phyloP scores from a whole-genome alignment of 2,797 vertebrate genomes.

The Calcarius lapponicus region DNA sequence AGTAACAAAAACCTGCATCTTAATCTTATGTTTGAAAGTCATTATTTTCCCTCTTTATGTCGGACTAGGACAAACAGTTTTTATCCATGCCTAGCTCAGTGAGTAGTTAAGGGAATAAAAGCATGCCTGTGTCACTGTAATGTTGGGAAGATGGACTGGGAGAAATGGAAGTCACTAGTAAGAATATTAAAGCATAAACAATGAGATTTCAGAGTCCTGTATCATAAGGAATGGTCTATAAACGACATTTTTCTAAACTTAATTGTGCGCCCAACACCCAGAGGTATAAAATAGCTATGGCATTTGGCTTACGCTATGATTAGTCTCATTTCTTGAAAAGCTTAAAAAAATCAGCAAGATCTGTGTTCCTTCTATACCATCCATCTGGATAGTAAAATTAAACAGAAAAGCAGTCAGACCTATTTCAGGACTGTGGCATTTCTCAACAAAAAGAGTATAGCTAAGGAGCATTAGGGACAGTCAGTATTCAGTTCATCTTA shows the following conservation, averaged over 20 bases:
- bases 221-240: background rate
- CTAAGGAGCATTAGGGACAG: background rate
- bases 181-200: background rate
- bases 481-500: background rate
- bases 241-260: background rate
- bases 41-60: background rate
- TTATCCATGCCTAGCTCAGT: background rate
- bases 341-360: background rate
- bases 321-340: constrained; percentile 3
- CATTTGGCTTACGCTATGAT: background rate
- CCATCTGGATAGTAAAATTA: background rate
- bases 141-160: background rate
- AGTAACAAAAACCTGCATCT: rapidly evolving
- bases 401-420: background rate
- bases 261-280: background rate
- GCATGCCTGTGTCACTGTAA: background rate
- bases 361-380: background rate
- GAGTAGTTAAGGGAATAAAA: background rate
- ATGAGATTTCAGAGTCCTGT: background rate
- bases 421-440: background rate
- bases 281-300: background rate
- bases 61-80: background rate
- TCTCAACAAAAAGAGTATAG: background rate
- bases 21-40: background rate
- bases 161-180: background rate